A percentile compares a stretch with the other conserved stretches of the same genome.
These are phyloP conservation scores for Rhabdophis nuchalis DNA, from an alignment of 2,797 vertebrate genomes.

Conservation along the genomic window DNA sequence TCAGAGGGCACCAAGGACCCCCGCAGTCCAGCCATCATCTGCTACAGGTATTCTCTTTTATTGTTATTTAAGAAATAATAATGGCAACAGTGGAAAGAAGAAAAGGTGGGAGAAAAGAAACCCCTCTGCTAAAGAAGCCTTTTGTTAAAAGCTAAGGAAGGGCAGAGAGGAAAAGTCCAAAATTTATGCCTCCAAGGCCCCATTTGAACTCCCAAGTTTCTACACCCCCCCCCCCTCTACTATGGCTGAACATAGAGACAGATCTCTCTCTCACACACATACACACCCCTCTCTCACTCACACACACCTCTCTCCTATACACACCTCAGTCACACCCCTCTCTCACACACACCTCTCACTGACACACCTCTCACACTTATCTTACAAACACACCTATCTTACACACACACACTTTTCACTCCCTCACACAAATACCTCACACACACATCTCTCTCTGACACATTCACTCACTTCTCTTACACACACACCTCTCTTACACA, in stretches of 20 bases:
- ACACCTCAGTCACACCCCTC: no score
- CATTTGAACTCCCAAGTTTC: neutral
- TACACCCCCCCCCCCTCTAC: neutral
- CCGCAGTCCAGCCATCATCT: neutral
- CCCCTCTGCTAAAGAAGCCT: neutral
- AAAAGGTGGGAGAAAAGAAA: neutral
- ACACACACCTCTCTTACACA: no score
- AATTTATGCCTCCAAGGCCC: neutral
- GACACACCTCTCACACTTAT: no score
- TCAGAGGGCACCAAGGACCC: neutral
- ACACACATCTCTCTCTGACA: fast-evolving
- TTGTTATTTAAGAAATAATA: neutral
- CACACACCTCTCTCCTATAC: neutral
- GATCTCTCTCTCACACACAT: neutral
- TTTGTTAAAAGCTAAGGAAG: neutral
- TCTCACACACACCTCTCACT: no score
- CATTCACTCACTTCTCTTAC: neutral
- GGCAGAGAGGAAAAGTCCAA: neutral
- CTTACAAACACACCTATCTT: no score
- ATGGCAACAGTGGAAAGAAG: neutral
- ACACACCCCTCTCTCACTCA: fast-evolving
- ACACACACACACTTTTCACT: no score
- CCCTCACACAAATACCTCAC: no score
- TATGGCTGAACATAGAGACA: neutral
- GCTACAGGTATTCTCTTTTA: neutral